phyloP scores from a whole-genome alignment of 2,797 vertebrate species.

The Macropodus opercularis region DNA sequence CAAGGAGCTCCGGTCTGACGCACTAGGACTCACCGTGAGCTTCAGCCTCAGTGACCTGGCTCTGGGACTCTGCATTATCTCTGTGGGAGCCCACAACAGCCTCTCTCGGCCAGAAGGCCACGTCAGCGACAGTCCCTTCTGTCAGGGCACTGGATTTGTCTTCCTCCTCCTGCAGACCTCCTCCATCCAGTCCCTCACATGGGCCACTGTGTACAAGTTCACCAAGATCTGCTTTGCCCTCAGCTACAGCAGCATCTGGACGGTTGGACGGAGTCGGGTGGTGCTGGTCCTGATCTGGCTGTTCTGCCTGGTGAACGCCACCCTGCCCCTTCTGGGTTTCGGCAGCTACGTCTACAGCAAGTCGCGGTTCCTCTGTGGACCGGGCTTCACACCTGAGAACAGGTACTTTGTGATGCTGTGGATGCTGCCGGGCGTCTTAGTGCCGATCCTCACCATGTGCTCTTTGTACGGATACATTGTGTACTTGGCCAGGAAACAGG shows the following conservation, averaged over 20 bases:
- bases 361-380: conserved; percentile 73
- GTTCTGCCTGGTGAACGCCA: conserved; percentile 67
- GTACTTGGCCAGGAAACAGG: conserved; percentile 79
- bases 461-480: conserved; percentile 77
- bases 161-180: conserved; percentile 78
- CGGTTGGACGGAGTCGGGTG: conserved; percentile 48
- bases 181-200: conserved; percentile 78
- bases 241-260: conserved; percentile 75
- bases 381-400: conserved; percentile 57
- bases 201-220: conserved; percentile 78
- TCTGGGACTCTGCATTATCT: conserved; percentile 72
- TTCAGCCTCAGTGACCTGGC: conserved; percentile 78
- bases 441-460: conserved; percentile 72
- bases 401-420: conserved; percentile 67
- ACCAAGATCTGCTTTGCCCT: conserved; percentile 80
- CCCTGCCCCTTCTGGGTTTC: conserved; percentile 78
- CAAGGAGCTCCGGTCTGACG: conserved; percentile 66
- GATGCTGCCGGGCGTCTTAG: conserved; percentile 58
- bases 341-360: conserved; percentile 78
- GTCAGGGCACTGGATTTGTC: conserved; percentile 77
- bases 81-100: conserved; percentile 72
- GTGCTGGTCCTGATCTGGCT: conserved; percentile 73
- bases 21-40: conserved; percentile 75
- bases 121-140: conserved; percentile 48
- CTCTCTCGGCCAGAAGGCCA: conserved; percentile 40